Base-by-base conservation (phyloP, 2,797 vertebrate genomes). In the Spea hammondii region DNA sequence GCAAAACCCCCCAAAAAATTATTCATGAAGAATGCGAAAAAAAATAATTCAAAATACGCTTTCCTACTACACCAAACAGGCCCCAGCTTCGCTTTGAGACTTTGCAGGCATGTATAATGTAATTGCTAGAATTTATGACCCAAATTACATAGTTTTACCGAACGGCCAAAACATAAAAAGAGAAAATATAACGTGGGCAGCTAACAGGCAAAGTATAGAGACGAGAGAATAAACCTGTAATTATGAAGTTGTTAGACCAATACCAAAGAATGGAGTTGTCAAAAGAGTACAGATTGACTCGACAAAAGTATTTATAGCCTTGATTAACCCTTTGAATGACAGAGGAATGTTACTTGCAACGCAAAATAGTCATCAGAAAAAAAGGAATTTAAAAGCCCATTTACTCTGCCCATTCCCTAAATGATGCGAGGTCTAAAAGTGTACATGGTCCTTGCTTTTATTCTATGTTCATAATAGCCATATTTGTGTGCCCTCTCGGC, bases 201-300 rank as follows among this genome's bases (percentile, higher is more conserved):
- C 44, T 55, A 71, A 78, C 60, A 78, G 71, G 50, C n/a, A 54
- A 66, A 78, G 65, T 78, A 72, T 59, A 78, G 50, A 72, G 68
- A 77, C 45, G 4, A 45, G 5, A 4, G 60, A 44, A 9, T 0
- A 44, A 72, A 57, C 70, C 62, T 48, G 60, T 72, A 72, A 78
- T 78, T 78, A 78, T 49, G 60, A 45, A 48, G 69, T 65, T 65
- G 62, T 72, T n/a, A 78, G 50, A 60, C n/a, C 46, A 32, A 65
- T 8, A 14, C 69, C 55, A 51, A 66, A 50, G 17, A 70, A 49
- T 11, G 10, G 51, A 53, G 6, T 53, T 7, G 51, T 6, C 51
- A 7, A 53, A 53, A 11, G 6, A 53, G 10, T 11, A 53, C 51
- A 6, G 10, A 53, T 53, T 53, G 51, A 7, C 51, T 53, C 6